Conservation (phyloP, 2,113 vertebrate genomes). For the Forbesichthys agassizii region DNA sequence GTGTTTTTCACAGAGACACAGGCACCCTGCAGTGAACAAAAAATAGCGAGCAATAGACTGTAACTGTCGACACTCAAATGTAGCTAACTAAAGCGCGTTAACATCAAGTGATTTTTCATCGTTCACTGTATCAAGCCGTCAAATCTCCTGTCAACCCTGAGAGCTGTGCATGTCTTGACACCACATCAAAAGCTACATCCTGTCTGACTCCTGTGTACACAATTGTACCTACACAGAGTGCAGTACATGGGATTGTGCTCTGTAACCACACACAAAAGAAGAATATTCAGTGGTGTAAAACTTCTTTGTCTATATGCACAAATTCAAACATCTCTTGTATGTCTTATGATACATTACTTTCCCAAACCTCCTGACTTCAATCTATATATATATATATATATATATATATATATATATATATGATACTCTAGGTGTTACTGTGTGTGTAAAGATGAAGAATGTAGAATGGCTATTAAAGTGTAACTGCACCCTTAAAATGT, state of each 20-base stretch:
- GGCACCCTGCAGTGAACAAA: conserved; percentile 67
- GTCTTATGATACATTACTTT: neutral
- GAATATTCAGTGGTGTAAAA: conserved; percentile 20
- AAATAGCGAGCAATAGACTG: conserved; percentile 8
- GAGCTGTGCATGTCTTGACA: conserved; percentile 1
- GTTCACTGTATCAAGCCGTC: conserved; percentile 42
- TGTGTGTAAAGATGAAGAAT: neutral
- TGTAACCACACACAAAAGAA: conserved; percentile 41
- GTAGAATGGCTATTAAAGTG: no score
- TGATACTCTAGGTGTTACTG: neutral
- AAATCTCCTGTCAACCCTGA: conserved; percentile 28
- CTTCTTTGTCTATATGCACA: neutral
- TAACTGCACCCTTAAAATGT: no score
- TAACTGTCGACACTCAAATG: neutral
- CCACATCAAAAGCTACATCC: conserved; percentile 35
- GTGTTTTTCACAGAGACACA: conserved; percentile 80
- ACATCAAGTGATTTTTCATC: conserved; percentile 11
- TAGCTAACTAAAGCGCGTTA: neutral
- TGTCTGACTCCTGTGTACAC: conserved; percentile 52
- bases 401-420: neutral
- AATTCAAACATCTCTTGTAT: neutral
- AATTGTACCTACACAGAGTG: conserved; percentile 22
- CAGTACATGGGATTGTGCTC: conserved; percentile 41
- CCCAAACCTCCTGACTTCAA: neutral
- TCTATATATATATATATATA: neutral